Conservation (phyloP, 2,113 vertebrate genomes). For the Syngnathus scovelli region DNA sequence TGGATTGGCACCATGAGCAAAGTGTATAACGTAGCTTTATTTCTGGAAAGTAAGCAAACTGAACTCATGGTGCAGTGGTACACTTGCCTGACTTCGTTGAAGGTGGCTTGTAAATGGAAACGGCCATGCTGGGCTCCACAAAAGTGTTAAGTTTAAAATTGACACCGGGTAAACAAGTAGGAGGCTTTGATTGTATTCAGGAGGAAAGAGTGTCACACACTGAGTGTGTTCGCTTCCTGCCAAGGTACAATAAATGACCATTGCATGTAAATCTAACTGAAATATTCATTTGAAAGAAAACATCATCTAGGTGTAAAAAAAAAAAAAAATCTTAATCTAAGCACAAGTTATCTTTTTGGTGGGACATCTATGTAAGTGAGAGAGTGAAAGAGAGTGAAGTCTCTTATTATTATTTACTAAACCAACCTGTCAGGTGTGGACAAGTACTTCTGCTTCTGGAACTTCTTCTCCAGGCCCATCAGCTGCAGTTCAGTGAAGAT, state of each 20-base stretch:
- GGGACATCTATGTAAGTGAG: neutral
- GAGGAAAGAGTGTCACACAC: too few species aligned
- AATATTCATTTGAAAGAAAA: neutral
- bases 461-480: slow-evolving; percentile 98
- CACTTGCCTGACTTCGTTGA: neutral
- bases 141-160: too few species aligned
- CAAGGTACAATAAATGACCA: too few species aligned
- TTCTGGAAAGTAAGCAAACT: neutral
- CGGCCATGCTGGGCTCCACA: too few species aligned
- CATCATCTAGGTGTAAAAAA: neutral
- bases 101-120: neutral
- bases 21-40: neutral
- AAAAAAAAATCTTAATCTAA: neutral
- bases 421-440: slow-evolving; percentile 95
- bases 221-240: too few species aligned
- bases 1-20: neutral
- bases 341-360: neutral
- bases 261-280: too few species aligned
- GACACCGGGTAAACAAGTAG: too few species aligned
- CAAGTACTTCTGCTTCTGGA: slow-evolving; percentile 98
- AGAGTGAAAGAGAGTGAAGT: neutral
- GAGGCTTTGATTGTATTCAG: too few species aligned
- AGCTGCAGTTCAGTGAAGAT: slow-evolving; percentile 98
- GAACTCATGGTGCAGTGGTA: neutral
- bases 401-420: neutral